These are phyloP conservation scores for Pogonocherus hispidulus DNA, from an alignment of 2,888 invertebrate genomes.

Conservation along the genomic window DNA sequence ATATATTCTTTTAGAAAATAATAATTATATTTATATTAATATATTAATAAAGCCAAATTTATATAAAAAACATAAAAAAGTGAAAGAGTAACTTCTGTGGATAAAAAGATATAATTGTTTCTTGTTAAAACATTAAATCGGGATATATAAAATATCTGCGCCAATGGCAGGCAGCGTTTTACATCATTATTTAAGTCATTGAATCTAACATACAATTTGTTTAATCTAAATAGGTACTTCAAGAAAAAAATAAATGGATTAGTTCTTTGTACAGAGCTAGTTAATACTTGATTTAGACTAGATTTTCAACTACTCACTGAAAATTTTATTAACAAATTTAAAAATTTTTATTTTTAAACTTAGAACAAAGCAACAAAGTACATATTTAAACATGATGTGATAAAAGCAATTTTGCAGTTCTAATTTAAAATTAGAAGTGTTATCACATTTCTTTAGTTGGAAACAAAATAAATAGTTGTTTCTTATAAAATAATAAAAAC, in stretches of 20 bases:
- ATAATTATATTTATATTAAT: too few species aligned
- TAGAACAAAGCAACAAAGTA: constrained; percentile 22
- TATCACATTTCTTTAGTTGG: constrained; percentile 15
- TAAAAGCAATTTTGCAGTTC: neutral
- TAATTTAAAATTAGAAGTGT: constrained; percentile 17
- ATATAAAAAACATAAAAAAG: too few species aligned
- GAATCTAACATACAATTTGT: neutral
- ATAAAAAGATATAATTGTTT: constrained; percentile 4
- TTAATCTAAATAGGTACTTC: neutral
- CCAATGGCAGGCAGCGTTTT: neutral
- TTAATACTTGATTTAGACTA: neutral
- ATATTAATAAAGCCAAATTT: too few species aligned
- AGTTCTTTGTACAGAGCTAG: neutral
- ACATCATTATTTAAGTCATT: neutral
- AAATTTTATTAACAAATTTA: constrained; percentile 18
- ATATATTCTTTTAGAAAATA: too few species aligned
- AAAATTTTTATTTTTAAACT: constrained; percentile 20
- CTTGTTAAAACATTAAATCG: constrained; percentile 2
- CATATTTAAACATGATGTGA: neutral
- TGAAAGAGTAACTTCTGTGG: too few species aligned
- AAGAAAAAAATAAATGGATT: neutral
- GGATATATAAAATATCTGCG: constrained; percentile 1
- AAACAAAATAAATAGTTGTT: constrained; percentile 23
- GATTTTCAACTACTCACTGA: constrained; percentile 1
- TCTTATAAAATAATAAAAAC: constrained; percentile 25